Base-by-base conservation (phyloP, 2,797 vertebrate species). In the Hemitrygon akajei region DNA sequence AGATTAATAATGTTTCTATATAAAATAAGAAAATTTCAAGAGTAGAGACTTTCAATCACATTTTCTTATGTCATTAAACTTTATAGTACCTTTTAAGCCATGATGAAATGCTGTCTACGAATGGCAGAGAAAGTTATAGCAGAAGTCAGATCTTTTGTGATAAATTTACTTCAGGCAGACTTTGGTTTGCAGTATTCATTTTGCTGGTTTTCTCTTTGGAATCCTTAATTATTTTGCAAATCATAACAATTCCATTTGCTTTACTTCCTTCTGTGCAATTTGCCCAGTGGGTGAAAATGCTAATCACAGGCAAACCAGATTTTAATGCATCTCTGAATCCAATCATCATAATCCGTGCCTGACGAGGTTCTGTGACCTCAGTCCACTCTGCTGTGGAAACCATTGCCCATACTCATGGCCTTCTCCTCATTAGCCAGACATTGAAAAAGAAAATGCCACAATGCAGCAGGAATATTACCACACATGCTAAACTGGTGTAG, bases 11-110 rank as follows among this genome's bases (percentile, higher is more conserved):
- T 95, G 94, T 93, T 96, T 95, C 22, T 94, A 96, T 96, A 96
- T 96, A 95, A 97, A 97, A 97, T 95, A 95, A 91, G 94, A 95
- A 96, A 95, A 96, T 95, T 94, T 94, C 94, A 94, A 95, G 95
- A 95, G 94, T 95, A 93, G 95, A 95, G 95, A 96, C 94, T 95
- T 86, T 94, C 94, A 95, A 95, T 96, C 95, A 94, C 95, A 95
- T 97, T 97, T 97, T 97, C 97, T 96, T 96, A 95, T 95, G 94
- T 96, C 95, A 97, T 97, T 97, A 97, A 97, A 96, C 97, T 97
- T 97, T 96, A 97, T 96, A 94, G 95, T 95, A 94, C 95, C 95
- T 95, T 93, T 95, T 95, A 94, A 16, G 94, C 0, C 93, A 84
- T 95, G 95, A 94, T 94, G 94, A 95, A 81, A 94, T 95, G 95